These are phyloP conservation scores for Nineta flava DNA, from an alignment of 2,888 invertebrate species.

Conservation along the genomic window DNA sequence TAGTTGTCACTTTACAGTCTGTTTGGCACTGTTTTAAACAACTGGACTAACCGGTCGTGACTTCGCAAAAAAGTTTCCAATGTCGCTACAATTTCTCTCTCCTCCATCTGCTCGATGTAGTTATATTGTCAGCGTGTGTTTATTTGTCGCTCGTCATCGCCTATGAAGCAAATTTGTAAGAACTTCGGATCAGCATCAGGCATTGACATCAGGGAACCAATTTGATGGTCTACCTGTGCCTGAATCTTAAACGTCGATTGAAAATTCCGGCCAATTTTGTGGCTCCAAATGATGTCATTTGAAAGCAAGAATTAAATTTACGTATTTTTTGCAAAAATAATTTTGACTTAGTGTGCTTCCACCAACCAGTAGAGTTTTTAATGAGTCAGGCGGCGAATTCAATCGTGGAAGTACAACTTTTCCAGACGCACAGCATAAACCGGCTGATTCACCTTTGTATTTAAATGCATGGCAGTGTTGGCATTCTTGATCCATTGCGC, in stretches of 20 bases:
- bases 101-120: not conserved
- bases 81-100: constrained; percentile 13
- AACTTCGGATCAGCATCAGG: constrained; percentile 11
- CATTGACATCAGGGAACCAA: constrained; percentile 7
- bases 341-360: constrained; percentile 11
- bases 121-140: not conserved
- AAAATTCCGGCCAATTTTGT: constrained; percentile 8
- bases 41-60: constrained; percentile 19
- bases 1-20: constrained; percentile 17
- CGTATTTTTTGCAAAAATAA: constrained; percentile 11
- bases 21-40: constrained; percentile 20
- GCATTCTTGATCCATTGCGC: constrained; percentile 13
- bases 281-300: constrained; percentile 15
- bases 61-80: constrained; percentile 16
- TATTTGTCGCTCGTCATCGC: not conserved
- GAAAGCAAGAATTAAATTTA: too few species aligned
- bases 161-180: too few species aligned
- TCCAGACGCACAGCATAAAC: constrained; percentile 14
- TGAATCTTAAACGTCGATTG: constrained; percentile 9
- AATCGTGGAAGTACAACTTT: constrained; percentile 13
- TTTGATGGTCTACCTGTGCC: constrained; percentile 7
- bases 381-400: constrained; percentile 15
- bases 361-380: constrained; percentile 14
- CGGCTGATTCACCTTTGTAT: constrained; percentile 15
- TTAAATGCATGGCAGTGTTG: constrained; percentile 14